Percentiles rank a stretch among this genome's conserved stretches.
Evolutionary conservation across 2,797 vertebrate species (phyloP).

Genomic region (Labeo calbasu): DNA sequence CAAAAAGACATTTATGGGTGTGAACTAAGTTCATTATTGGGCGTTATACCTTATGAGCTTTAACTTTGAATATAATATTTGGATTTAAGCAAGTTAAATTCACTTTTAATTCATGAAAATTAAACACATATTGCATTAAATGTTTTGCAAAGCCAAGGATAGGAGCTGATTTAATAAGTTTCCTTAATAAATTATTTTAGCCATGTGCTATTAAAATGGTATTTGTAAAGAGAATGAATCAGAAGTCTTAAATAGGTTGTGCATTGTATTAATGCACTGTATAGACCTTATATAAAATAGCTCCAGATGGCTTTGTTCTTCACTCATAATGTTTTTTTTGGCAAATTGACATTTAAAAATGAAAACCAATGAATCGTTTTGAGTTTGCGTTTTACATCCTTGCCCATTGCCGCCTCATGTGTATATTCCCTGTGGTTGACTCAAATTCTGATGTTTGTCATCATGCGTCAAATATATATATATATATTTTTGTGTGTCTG

Average conservation of each 20-base stretch:
- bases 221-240: background rate
- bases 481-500: slow-evolving; percentile 26
- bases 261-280: slow-evolving; percentile 11
- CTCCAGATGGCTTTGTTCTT: slow-evolving; percentile 13
- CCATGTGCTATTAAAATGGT: background rate
- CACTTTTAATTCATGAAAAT: background rate
- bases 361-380: slow-evolving; percentile 31
- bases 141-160: background rate
- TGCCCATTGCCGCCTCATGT: background rate
- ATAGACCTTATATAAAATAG: background rate
- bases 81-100: slow-evolving; percentile 1
- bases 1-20: slow-evolving; percentile 10
- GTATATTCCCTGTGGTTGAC: slow-evolving; percentile 35
- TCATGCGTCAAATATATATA: slow-evolving; percentile 26
- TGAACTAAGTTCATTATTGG: slow-evolving; percentile 11
- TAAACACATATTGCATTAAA: background rate
- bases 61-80: background rate
- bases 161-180: background rate
- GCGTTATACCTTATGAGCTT: background rate
- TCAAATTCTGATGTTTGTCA: slow-evolving; percentile 12
- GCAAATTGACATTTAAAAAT: background rate
- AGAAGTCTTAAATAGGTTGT: background rate
- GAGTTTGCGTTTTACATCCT: background rate
- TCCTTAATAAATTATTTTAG: background rate
- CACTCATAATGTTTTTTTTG: slow-evolving; percentile 16